A percentile compares a stretch with the other conserved stretches of the same genome.
Conservation (phyloP, 1,140 invertebrate species). For the Hylaeus volcanicus region DNA sequence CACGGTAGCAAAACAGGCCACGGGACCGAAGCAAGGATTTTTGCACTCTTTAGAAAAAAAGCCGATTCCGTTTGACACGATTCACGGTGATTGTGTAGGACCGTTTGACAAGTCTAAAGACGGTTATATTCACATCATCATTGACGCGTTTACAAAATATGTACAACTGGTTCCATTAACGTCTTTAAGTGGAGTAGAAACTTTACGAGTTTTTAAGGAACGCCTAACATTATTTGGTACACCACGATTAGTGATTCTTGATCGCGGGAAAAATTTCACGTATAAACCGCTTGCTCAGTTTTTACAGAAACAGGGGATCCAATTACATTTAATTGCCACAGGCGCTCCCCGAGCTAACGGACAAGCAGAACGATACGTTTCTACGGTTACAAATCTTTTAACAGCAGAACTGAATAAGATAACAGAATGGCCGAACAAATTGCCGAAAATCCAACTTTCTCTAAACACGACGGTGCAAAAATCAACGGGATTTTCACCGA, state of each 20-base stretch:
- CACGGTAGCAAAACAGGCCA: too few relatives aligned
- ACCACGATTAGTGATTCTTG: neutral
- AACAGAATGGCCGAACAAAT: neutral
- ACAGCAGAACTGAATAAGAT: neutral
- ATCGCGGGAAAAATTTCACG: neutral
- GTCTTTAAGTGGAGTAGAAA: neutral
- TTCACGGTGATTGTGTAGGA: too few relatives aligned
- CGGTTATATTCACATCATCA: too few relatives aligned
- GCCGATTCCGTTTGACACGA: too few relatives aligned
- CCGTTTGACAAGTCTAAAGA: too few relatives aligned
- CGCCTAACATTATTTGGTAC: neutral
- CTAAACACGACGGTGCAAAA: too few relatives aligned
- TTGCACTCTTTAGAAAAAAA: too few relatives aligned
- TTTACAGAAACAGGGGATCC: neutral
- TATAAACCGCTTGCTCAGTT: neutral
- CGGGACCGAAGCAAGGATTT: too few relatives aligned
- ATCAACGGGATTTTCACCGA: neutral
- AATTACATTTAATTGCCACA: neutral
- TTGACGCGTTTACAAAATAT: too few relatives aligned
- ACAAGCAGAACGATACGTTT: neutral
- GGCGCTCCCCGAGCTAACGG: neutral
- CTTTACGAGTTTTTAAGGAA: neutral
- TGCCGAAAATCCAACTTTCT: too few relatives aligned
- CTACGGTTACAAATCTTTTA: neutral
- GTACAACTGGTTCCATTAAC: neutral